phyloP scores from a whole-genome alignment of 2,888 invertebrate genomes.

The Brenthis ino region DNA sequence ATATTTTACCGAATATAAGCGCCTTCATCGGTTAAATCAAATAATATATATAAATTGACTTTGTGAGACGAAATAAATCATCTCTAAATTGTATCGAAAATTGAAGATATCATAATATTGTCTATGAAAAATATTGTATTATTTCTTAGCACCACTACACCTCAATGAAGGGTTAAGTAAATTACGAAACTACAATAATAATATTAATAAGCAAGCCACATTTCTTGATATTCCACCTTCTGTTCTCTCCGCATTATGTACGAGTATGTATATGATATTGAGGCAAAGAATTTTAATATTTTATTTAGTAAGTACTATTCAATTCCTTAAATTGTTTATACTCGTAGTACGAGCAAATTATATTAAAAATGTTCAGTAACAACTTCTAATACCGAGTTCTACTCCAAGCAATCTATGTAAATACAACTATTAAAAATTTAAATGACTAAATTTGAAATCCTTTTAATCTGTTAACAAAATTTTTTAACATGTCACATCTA shows the following conservation, averaged over 20 bases:
- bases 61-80: constrained; percentile 60
- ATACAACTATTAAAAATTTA: constrained; percentile 4
- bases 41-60: constrained; percentile 66
- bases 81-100: constrained; percentile 70
- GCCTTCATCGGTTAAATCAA: constrained; percentile 47
- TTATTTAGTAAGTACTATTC: constrained; percentile 27
- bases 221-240: constrained; percentile 36
- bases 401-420: constrained; percentile 20
- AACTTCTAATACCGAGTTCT: constrained; percentile 9
- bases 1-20: constrained; percentile 32
- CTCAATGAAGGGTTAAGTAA: constrained; percentile 28
- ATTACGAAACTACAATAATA: constrained; percentile 24
- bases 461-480: constrained; percentile 18
- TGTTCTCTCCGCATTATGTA: constrained; percentile 2
- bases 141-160: constrained; percentile 74
- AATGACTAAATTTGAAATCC: constrained; percentile 10
- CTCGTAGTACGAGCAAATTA: constrained; percentile 41
- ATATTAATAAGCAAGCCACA: constrained; percentile 40
- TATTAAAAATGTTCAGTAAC: constrained; percentile 20
- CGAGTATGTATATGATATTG: not conserved
- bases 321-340: constrained; percentile 40
- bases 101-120: constrained; percentile 72
- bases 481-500: constrained; percentile 7
- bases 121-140: constrained; percentile 74
- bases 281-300: not conserved